phyloP scores from a whole-genome alignment of 2,797 vertebrate species.

The Mastacembelus armatus region DNA sequence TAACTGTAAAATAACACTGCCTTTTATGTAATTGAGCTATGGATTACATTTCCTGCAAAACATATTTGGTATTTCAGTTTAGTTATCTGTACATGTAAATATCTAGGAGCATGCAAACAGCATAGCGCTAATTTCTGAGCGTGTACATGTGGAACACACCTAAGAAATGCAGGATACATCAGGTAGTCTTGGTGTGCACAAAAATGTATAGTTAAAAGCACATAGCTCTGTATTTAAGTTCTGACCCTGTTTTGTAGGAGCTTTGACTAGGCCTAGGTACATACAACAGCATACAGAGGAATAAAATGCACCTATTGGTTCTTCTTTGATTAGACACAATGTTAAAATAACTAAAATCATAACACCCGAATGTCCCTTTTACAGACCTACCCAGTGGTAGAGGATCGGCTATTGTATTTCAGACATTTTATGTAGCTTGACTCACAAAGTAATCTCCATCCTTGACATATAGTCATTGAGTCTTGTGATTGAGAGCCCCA shows the following conservation, averaged over 20 bases:
- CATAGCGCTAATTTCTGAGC: too few species aligned
- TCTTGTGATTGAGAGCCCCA: not conserved
- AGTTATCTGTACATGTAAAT: too few species aligned
- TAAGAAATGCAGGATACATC: too few species aligned
- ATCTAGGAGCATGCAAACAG: too few species aligned
- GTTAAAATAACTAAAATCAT: not conserved
- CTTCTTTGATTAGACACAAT: not conserved
- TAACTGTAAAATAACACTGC: too few species aligned
- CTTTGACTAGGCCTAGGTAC: slow-evolving; percentile 25
- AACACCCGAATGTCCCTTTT: not conserved
- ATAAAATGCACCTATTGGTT: not conserved
- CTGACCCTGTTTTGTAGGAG: slow-evolving; percentile 6
- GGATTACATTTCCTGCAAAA: too few species aligned
- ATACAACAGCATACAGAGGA: not conserved
- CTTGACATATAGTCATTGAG: not conserved
- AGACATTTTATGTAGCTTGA: not conserved
- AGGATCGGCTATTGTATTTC: not conserved
- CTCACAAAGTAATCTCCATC: slow-evolving; percentile 4
- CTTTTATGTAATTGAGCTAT: too few species aligned
- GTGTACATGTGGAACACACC: too few species aligned
- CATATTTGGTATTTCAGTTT: too few species aligned
- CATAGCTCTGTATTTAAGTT: slow-evolving; percentile 16
- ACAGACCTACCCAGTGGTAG: not conserved
- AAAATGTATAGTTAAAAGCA: too few species aligned
- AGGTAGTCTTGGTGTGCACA: too few species aligned